Evolutionary conservation across 2,888 invertebrate genomes (phyloP).

Genomic region (Conus canariensis): DNA sequence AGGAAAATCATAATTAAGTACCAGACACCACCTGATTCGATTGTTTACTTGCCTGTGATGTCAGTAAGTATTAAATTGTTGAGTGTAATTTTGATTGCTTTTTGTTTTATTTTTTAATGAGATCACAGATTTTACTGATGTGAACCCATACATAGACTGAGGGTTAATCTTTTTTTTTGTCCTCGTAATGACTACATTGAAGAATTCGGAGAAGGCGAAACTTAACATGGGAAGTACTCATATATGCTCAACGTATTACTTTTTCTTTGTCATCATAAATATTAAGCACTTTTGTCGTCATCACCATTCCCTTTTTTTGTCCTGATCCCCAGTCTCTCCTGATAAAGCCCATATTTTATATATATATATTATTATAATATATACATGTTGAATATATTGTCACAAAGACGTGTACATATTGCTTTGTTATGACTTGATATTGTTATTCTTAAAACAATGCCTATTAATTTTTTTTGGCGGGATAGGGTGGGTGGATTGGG

Average conservation of each 20-base stretch:
- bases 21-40: too few relatives aligned
- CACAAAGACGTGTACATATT: neutral
- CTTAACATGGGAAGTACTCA: too few relatives aligned
- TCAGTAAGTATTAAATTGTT: neutral
- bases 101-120: neutral
- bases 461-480: neutral
- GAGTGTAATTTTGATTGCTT: neutral
- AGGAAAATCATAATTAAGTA: too few relatives aligned
- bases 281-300: neutral
- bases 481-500: neutral
- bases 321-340: neutral
- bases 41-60: neutral
- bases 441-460: neutral
- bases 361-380: neutral
- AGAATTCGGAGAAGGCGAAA: too few relatives aligned
- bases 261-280: neutral
- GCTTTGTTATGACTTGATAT: constrained; percentile 22
- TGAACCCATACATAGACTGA: neutral
- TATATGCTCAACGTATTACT: neutral
- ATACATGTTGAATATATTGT: neutral
- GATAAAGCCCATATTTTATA: neutral
- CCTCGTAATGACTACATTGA: neutral
- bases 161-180: neutral
- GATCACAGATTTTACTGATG: neutral
- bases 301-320: neutral